phyloP scores from a whole-genome alignment of 2,797 vertebrate genomes.

The Crenichthys baileyi region DNA sequence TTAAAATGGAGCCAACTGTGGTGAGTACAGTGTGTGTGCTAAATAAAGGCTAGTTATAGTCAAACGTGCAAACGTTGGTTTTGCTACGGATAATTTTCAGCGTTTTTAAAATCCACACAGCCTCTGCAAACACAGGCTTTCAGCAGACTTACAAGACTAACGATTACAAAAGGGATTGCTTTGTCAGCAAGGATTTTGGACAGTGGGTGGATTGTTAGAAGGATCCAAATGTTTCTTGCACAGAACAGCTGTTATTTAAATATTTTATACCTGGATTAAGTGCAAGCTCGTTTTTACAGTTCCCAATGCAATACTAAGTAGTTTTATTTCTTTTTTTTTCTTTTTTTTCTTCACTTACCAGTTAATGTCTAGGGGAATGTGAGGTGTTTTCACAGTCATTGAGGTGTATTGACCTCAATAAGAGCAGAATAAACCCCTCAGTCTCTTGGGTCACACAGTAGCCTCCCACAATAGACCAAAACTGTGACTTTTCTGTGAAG shows the following conservation, averaged over 20 bases:
- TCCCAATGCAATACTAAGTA: not conserved
- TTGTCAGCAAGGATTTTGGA: conserved; percentile 34
- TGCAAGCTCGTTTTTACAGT: not conserved
- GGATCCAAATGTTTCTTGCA: conserved; percentile 7
- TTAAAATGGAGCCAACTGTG: conserved; percentile 65
- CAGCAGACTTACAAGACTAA: conserved; percentile 28
- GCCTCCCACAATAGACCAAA: conserved; percentile 15
- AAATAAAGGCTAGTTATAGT: not conserved
- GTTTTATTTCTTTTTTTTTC: not conserved
- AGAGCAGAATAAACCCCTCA: conserved; percentile 36
- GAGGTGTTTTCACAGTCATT: conserved; percentile 49
- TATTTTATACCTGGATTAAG: not conserved
- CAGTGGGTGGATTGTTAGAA: conserved; percentile 20
- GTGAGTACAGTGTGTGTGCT: conserved; percentile 56
- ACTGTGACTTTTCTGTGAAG: conserved; percentile 11
- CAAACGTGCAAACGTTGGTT: conserved; percentile 21
- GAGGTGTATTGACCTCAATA: conserved; percentile 67
- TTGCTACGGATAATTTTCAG: not conserved
- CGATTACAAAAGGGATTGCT: conserved; percentile 16
- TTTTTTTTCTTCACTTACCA: conserved; percentile 7
- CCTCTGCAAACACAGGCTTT: conserved; percentile 26
- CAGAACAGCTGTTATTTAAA: conserved; percentile 8
- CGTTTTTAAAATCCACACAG: conserved; percentile 4
- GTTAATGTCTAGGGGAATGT: conserved; percentile 20
- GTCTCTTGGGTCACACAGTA: conserved; percentile 7